A percentile compares a stretch with the other conserved stretches of the same genome.
These are phyloP conservation scores for Muscicapa comitata DNA, from an alignment of 2,797 vertebrate species.

Conservation along the genomic window DNA sequence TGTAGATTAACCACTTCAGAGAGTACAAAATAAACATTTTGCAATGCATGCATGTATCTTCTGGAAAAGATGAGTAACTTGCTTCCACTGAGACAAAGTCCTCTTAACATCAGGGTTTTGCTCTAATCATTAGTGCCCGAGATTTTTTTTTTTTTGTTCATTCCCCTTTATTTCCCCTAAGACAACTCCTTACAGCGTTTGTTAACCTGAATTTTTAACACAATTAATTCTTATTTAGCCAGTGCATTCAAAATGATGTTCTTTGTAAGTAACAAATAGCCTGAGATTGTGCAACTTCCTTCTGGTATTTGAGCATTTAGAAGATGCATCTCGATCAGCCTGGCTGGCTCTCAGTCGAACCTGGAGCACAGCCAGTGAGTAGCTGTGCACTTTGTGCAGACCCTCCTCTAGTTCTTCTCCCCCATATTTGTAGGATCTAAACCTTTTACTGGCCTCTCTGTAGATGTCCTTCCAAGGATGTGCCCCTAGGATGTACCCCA, in stretches of 20 bases:
- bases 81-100: slow-evolving; percentile 47
- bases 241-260: background rate
- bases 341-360: background rate
- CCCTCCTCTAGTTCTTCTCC: background rate
- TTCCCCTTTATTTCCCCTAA: slow-evolving; percentile 29
- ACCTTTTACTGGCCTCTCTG: background rate
- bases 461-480: background rate
- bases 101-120: slow-evolving; percentile 35
- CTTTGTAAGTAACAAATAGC: background rate
- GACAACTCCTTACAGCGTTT: slow-evolving; percentile 3
- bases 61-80: slow-evolving; percentile 50
- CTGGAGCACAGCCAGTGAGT: background rate
- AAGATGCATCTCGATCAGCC: background rate
- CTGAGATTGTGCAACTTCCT: background rate
- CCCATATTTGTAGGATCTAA: background rate
- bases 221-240: slow-evolving; percentile 38
- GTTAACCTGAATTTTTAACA: slow-evolving; percentile 38
- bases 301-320: background rate
- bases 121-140: background rate
- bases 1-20: slow-evolving; percentile 70
- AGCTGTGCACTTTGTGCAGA: background rate
- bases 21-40: slow-evolving; percentile 67
- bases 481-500: background rate
- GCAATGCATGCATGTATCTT: slow-evolving; percentile 8
- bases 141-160: background rate